These are phyloP conservation scores for Prosapia bicincta DNA, from an alignment of 2,888 invertebrate genomes.

Conservation along the genomic window DNA sequence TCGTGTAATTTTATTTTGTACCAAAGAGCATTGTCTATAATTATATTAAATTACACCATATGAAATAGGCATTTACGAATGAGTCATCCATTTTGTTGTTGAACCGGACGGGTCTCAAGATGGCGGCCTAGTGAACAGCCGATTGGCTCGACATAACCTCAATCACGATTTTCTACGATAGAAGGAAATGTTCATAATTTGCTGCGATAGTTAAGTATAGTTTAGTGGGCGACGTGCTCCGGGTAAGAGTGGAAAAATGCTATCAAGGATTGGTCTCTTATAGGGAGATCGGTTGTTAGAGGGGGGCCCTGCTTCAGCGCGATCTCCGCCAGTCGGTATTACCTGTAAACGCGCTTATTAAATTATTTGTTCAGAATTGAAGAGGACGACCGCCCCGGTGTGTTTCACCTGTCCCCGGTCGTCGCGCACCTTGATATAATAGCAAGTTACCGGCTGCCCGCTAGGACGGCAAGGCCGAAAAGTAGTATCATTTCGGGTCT, in stretches of 20 bases:
- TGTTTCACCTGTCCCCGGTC: too few relatives aligned
- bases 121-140: slow-evolving; percentile 10
- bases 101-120: slow-evolving; percentile 10
- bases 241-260: slow-evolving; percentile 26
- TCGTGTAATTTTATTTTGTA: slow-evolving; percentile 26
- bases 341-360: too few relatives aligned
- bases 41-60: slow-evolving; percentile 25
- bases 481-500: too few relatives aligned
- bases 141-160: slow-evolving; percentile 15
- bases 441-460: too few relatives aligned
- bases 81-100: slow-evolving; percentile 24
- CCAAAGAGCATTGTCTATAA: slow-evolving; percentile 26
- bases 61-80: slow-evolving; percentile 27
- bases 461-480: too few relatives aligned
- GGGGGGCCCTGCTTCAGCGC: too few relatives aligned
- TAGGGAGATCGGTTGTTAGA: slow-evolving; percentile 11
- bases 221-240: slow-evolving; percentile 11
- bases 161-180: slow-evolving; percentile 4
- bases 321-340: too few relatives aligned
- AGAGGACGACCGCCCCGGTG: too few relatives aligned
- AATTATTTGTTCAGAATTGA: too few relatives aligned
- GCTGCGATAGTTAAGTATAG: slow-evolving; percentile 18
- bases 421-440: too few relatives aligned
- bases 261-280: slow-evolving; percentile 11
- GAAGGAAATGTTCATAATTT: slow-evolving; percentile 2